Percentiles rank a stretch among this genome's conserved stretches.
Evolutionary conservation across 2,797 vertebrate species (phyloP).

Genomic region (Cygnus olor): DNA sequence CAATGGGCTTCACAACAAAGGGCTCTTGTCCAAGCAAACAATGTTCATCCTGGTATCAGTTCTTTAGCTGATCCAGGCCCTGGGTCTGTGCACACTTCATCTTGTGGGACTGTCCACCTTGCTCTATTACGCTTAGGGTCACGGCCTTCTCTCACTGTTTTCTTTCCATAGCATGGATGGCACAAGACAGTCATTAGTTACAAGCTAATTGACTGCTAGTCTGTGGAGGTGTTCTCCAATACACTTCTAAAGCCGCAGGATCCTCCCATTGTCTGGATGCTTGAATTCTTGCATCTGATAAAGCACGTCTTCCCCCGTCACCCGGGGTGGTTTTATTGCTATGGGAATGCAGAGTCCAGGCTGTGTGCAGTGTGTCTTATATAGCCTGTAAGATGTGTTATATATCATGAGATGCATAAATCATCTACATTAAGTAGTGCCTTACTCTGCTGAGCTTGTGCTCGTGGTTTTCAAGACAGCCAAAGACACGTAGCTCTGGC

Average conservation of each 20-base stretch:
- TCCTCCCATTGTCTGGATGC: neutral
- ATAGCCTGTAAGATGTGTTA: neutral
- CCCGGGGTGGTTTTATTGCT: accelerated
- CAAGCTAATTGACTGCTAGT: neutral
- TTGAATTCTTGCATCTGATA: neutral
- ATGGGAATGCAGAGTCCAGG: neutral
- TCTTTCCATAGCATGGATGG: neutral
- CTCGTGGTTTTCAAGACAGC: neutral
- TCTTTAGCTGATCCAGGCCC: neutral
- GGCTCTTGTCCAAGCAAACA: slow-evolving; percentile 40
- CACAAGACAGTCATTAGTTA: neutral
- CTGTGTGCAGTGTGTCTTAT: neutral
- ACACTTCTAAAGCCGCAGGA: neutral
- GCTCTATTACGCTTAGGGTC: neutral
- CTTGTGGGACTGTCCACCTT: neutral
- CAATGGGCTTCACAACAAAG: slow-evolving; percentile 30
- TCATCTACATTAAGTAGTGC: accelerated
- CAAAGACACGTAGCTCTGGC: accelerated
- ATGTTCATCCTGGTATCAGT: neutral
- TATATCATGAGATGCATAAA: accelerated
- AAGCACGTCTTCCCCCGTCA: accelerated
- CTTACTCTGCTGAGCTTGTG: neutral
- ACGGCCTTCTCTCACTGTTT: neutral
- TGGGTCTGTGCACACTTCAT: accelerated
- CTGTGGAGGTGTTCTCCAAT: neutral